Percentiles rank a stretch among this genome's conserved stretches.
Evolutionary conservation across 2,888 invertebrate genomes (phyloP).

Genomic region (Podabrus alpinus): DNA sequence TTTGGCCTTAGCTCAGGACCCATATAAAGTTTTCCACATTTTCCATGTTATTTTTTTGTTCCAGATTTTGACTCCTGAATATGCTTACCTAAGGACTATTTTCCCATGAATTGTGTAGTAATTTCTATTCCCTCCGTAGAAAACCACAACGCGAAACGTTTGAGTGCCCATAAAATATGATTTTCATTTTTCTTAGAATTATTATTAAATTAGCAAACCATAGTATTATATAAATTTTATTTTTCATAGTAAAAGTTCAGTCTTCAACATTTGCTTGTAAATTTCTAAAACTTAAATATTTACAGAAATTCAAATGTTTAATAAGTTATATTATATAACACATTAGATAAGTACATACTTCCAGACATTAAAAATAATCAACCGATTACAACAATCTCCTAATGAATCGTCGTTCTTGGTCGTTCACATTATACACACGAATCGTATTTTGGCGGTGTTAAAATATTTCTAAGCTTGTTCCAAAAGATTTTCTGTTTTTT

Average conservation of each 20-base stretch:
- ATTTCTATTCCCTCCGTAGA: not conserved
- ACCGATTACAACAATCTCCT: not conserved
- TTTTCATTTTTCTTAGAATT: not conserved
- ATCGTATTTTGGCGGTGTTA: constrained; percentile 36
- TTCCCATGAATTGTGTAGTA: not conserved
- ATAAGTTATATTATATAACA: not conserved
- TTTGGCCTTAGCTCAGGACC: no score
- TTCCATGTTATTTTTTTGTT: not conserved
- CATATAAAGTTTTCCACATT: no score
- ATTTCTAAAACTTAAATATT: not conserved
- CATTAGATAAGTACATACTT: not conserved
- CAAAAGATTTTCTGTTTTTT: constrained; percentile 50
- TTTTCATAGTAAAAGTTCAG: not conserved
- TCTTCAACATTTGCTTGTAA: not conserved
- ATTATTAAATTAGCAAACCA: not conserved
- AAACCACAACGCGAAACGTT: not conserved
- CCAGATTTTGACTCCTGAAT: not conserved
- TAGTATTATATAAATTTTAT: not conserved
- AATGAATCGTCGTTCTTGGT: not conserved
- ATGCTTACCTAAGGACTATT: not conserved
- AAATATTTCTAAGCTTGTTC: constrained; percentile 47
- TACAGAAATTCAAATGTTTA: not conserved
- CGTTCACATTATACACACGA: constrained; percentile 1
- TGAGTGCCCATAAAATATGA: not conserved
- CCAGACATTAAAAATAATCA: not conserved